Percentiles rank a stretch among this genome's conserved stretches.
These are phyloP conservation scores for Altica lythri DNA, from an alignment of 2,888 invertebrate genomes.

Conservation along the genomic window DNA sequence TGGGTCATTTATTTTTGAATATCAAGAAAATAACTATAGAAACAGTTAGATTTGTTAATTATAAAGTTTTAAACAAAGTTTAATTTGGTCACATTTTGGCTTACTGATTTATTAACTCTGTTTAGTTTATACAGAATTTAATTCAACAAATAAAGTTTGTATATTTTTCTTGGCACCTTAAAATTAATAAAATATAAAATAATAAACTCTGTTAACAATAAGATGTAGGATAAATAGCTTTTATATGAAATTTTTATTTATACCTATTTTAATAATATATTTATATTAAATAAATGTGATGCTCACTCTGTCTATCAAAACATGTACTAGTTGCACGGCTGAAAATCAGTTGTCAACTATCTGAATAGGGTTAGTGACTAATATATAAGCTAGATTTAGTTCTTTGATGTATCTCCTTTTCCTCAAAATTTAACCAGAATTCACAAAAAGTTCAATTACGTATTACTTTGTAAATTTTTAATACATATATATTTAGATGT, in stretches of 20 bases:
- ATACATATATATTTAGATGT: too few species aligned
- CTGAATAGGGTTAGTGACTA: conserved; percentile 34
- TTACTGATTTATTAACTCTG: too few species aligned
- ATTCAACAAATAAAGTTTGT: too few species aligned
- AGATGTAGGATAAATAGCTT: conserved; percentile 38
- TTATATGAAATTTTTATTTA: conserved; percentile 39
- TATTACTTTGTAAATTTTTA: too few species aligned
- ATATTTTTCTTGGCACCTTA: too few species aligned
- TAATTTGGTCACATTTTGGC: too few species aligned
- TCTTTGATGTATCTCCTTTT: conserved; percentile 18
- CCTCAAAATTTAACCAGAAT: conserved; percentile 13
- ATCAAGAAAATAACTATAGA: too few species aligned
- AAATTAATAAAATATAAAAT: too few species aligned
- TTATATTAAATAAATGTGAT: conserved; percentile 38
- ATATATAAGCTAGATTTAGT: conserved; percentile 29
- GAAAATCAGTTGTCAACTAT: conserved; percentile 22
- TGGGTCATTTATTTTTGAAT: too few species aligned
- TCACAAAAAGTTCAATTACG: conserved; percentile 20
- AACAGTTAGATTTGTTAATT: too few species aligned
- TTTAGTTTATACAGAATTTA: too few species aligned
- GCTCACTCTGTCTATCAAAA: conserved; percentile 39
- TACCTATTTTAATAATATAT: conserved; percentile 30
- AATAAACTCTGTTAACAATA: conserved; percentile 31
- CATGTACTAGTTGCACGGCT: conserved; percentile 6
- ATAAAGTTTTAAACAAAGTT: too few species aligned